Evolutionary conservation across 1,140 invertebrate species (phyloP).

Genomic region (Amyelois transitella): DNA sequence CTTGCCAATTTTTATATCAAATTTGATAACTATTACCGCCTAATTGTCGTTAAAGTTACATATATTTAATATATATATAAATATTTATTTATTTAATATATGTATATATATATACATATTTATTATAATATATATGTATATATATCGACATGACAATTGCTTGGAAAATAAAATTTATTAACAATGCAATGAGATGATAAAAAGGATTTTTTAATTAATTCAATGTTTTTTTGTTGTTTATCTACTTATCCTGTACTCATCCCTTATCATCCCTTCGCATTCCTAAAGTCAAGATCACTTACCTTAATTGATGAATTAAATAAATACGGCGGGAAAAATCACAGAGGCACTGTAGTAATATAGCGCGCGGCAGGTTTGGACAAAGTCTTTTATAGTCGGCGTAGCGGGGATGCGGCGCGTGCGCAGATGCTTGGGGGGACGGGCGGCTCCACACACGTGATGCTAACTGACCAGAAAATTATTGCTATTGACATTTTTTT

Average conservation of each 20-base stretch:
- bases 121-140: too few relatives aligned
- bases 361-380: slow-evolving; percentile 64
- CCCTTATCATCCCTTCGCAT: slow-evolving; percentile 37
- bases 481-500: slow-evolving; percentile 10
- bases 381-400: slow-evolving; percentile 60
- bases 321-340: slow-evolving; percentile 63
- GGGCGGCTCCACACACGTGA: slow-evolving; percentile 17
- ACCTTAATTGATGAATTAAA: slow-evolving; percentile 52
- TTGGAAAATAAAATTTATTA: background rate
- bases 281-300: slow-evolving; percentile 41
- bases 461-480: slow-evolving; percentile 16
- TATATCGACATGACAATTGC: too few relatives aligned
- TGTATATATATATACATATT: too few relatives aligned
- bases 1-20: slow-evolving; percentile 24
- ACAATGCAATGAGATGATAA: slow-evolving; percentile 6
- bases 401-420: slow-evolving; percentile 60
- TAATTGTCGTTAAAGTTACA: too few relatives aligned
- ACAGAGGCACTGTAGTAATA: slow-evolving; percentile 70
- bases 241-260: background rate
- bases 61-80: too few relatives aligned
- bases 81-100: too few relatives aligned
- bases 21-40: slow-evolving; percentile 9
- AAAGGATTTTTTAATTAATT: slow-evolving; percentile 1
- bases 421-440: slow-evolving; percentile 37
- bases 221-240: background rate